Evolutionary conservation across 2,797 vertebrate genomes (phyloP).

Genomic region (Manis javanica): DNA sequence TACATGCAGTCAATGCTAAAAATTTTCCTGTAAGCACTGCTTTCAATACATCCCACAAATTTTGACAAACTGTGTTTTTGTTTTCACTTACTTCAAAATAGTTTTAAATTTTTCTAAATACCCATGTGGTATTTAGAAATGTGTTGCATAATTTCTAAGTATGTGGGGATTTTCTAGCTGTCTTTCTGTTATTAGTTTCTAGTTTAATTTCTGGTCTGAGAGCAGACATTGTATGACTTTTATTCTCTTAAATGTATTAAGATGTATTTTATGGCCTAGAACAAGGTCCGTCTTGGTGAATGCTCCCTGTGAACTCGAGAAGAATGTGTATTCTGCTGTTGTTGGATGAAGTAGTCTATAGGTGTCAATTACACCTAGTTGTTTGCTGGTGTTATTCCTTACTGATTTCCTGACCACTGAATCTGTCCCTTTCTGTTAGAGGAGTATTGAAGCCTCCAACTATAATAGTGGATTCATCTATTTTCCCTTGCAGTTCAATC

Average conservation of each 20-base stretch:
- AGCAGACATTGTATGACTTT: neutral
- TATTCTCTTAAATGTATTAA: neutral
- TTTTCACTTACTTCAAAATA: neutral
- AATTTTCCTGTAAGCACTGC: neutral
- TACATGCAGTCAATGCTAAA: neutral
- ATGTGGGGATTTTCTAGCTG: neutral
- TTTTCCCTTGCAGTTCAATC: neutral
- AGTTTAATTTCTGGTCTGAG: neutral
- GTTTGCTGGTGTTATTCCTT: neutral
- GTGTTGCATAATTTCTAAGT: neutral
- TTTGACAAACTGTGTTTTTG: neutral
- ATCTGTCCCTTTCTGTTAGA: neutral
- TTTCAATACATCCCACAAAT: neutral
- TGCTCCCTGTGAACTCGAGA: neutral
- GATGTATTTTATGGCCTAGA: neutral
- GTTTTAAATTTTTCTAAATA: neutral
- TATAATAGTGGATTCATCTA: neutral
- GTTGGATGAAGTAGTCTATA: neutral
- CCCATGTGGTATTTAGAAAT: neutral
- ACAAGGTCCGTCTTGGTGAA: neutral
- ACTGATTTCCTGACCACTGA: neutral
- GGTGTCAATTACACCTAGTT: neutral
- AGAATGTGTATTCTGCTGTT: neutral
- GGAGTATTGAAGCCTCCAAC: neutral
- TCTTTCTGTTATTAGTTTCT: neutral